Evolutionary conservation across 1,140 invertebrate genomes (phyloP).

Genomic region (Drosophila nannoptera): DNA sequence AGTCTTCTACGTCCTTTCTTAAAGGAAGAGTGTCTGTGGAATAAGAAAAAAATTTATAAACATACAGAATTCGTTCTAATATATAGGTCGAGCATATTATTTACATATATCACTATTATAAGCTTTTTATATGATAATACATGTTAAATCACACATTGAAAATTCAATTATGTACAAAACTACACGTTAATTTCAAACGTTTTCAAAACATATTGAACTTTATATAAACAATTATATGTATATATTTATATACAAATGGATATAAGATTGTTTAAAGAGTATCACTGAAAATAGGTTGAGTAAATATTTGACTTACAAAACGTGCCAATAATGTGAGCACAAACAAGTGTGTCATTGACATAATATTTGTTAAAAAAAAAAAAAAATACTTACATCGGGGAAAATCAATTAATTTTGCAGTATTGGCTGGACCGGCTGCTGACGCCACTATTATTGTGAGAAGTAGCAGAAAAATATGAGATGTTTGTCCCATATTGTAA

Average conservation of each 20-base stretch:
- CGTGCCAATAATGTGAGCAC: too few species aligned
- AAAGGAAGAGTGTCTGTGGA: constrained; percentile 35
- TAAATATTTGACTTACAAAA: too few species aligned
- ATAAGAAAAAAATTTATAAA: not conserved
- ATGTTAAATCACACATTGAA: too few species aligned
- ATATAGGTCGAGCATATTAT: too few species aligned
- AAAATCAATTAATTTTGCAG: constrained; percentile 25
- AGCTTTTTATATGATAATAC: too few species aligned
- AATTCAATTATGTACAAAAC: too few species aligned
- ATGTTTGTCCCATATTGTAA: constrained; percentile 35
- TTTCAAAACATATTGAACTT: too few species aligned
- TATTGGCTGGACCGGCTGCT: constrained; percentile 14
- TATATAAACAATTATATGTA: not conserved
- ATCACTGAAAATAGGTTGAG: too few species aligned
- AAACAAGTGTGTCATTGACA: too few species aligned
- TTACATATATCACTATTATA: too few species aligned
- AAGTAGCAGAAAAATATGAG: constrained; percentile 36
- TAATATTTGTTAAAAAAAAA: too few species aligned
- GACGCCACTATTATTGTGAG: constrained; percentile 35
- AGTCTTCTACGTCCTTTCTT: constrained; percentile 19
- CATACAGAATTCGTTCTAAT: not conserved
- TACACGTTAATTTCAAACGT: too few species aligned
- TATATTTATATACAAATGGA: not conserved
- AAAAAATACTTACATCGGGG: constrained; percentile 50
- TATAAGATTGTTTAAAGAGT: not conserved